Evolutionary conservation across 2,888 invertebrate species (phyloP), one percentile per base, ranked within the genome.

Genomic region (Dryocosmus kuriphilus): DNA sequence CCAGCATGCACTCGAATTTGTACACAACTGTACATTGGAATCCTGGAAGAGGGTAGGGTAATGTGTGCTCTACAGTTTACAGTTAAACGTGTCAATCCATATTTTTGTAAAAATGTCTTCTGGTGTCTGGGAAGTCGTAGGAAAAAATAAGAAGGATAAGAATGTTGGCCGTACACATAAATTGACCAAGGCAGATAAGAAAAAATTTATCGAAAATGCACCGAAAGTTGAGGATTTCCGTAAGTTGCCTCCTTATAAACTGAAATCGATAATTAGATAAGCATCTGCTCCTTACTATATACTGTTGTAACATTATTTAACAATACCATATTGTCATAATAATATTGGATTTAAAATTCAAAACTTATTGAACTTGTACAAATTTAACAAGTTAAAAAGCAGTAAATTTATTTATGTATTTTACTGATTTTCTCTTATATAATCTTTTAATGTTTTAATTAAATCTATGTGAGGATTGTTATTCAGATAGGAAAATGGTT

Each of bases 221-320:
- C 94, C 95, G 35, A 96, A 95, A 93, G 93, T 95, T 82, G 96
- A 96, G 89, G 96, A 96, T 91, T 94, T 96, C 88, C 92, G 96
- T 96, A 92, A 94, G 95, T 94, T 85, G 67, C 14, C 35, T 1
- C 6, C 24, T 22, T 19, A 7, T 1, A 51, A 11, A n/a, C 19
- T 51, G 4, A 57, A 24, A 22, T 51, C 19, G 8, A 51, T 0
- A 11, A 55, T 2, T 9, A 7, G 4, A 55, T 24, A 22, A 22
- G 9, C 55, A 24, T 9, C 24, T 57, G 14, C 57, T 57, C 1
- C 8, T 9, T 57, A 11, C 24, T 24, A 57, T 57, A 14, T 57
- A 24, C 24, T 24, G 24, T 11, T 24, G 22, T 2, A 57, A 11
- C 3, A 46, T 71, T 30, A 46, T n/a, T n/a, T 30, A 51, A 71